These are phyloP conservation scores for Cryptoblepharus egeriae DNA, from an alignment of 2,797 vertebrate genomes.

Conservation along the genomic window DNA sequence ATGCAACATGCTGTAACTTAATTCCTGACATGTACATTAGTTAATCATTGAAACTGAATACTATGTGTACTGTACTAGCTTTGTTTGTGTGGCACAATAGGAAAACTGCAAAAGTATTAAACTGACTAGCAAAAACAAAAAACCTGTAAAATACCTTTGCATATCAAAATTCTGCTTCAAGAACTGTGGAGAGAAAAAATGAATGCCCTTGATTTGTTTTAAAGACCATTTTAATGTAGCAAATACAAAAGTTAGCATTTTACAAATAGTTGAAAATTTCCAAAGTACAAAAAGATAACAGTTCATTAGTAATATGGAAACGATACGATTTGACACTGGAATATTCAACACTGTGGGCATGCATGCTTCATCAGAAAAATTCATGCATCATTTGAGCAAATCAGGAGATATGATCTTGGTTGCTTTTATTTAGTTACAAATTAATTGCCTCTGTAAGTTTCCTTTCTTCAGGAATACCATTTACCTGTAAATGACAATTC, in stretches of 20 bases:
- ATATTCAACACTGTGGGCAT: conserved; percentile 68
- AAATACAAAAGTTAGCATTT: conserved; percentile 80
- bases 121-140: background rate
- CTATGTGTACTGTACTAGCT: background rate
- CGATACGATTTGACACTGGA: conserved; percentile 69
- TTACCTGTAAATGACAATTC: conserved; percentile 85
- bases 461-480: conserved; percentile 99
- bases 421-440: conserved; percentile 79
- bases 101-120: background rate
- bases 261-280: conserved; percentile 79
- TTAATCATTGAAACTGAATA: background rate
- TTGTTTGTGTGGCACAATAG: background rate
- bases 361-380: conserved; percentile 70
- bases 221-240: conserved; percentile 76
- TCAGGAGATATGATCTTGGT: conserved; percentile 24
- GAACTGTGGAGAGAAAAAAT: background rate
- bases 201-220: conserved; percentile 53
- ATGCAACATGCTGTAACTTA: background rate
- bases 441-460: conserved; percentile 95
- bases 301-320: conserved; percentile 70
- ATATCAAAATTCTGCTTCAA: background rate
- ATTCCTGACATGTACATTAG: background rate
- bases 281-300: conserved; percentile 78
- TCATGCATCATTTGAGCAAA: conserved; percentile 68
- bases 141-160: background rate